Base-by-base conservation (phyloP, 2,797 vertebrate genomes). In the Hyperoplus lanceolatus region DNA sequence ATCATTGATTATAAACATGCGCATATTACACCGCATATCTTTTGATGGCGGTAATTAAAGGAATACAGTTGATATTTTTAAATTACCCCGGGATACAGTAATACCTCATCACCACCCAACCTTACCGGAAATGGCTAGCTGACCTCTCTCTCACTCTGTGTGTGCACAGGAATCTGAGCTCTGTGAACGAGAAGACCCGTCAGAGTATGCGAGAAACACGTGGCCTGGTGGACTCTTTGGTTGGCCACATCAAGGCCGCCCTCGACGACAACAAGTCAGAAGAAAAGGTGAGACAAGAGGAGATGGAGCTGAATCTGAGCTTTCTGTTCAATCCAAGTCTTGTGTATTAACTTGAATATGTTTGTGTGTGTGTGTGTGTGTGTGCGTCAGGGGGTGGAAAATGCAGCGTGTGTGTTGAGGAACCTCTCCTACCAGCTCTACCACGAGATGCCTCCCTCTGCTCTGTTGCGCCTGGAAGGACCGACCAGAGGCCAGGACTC, bases 381-480 rank as follows among this genome's bases (percentile, higher is more conserved):
- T 81, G 3, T 65, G 68, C 41, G 1, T 78, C 29, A 99, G 98
- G 98, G 97, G 0, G 96, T 97, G 87, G 98, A 99, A 92, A 99
- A 99, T 0, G 89, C 96, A 0, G 92, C 97, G 78, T 99, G 98
- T 3, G 95, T 98, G 71, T 82, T 99, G 89, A 96, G 98, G 87
- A 99, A 99, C 94, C 95, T 99, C 88, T 99, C 98, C 81, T 99
- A 95, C 92, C 97, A 98, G 75, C 90, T 99, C 43, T 99, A 99
- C 6, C 83, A 73, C 0, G 98, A 99, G 91, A 95, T 99, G 77
- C 96, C 97, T 0, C 93, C 95, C 0, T 93, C 95, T 0, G 75
- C 86, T 0, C 58, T 91, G 3, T 29, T 86, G 69, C 94, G 96
- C 51, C 93, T 99, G 14, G 97, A 97, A 48, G 97, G 97, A 59